Percentiles rank a stretch among this genome's conserved stretches.
Conservation (phyloP, 1,140 invertebrate genomes). For the Drosophila bifasciata region DNA sequence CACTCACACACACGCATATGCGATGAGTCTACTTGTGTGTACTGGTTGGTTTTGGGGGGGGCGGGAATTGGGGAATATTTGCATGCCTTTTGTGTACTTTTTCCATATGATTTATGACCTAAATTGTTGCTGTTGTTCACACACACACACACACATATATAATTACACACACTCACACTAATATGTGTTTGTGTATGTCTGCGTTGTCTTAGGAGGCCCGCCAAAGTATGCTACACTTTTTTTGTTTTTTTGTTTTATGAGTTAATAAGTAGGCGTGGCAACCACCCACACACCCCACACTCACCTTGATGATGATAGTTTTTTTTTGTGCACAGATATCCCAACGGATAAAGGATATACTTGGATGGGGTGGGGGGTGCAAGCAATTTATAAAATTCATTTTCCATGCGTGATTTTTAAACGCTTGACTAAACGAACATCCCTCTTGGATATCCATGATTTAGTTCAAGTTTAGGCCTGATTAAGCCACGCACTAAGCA, state of each 20-base stretch:
- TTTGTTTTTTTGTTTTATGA: conserved; percentile 59
- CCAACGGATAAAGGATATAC: conserved; percentile 29
- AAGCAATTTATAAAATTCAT: conserved; percentile 46
- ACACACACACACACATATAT: conserved; percentile 62
- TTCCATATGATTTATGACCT: conserved; percentile 81
- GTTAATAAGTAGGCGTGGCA: conserved; percentile 65
- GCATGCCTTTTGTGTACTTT: conserved; percentile 73
- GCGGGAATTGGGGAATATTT: conserved; percentile 71
- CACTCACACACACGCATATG: conserved; percentile 10
- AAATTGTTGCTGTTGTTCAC: conserved; percentile 60
- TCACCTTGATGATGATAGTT: conserved; percentile 21
- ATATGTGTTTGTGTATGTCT: conserved; percentile 16
- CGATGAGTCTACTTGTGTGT: conserved; percentile 25
- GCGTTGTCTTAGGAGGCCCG: conserved; percentile 59
- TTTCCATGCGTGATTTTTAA: conserved; percentile 16
- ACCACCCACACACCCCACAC: conserved; percentile 21
- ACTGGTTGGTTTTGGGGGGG: background rate
- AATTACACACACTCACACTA: conserved; percentile 57
- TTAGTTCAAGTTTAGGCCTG: conserved; percentile 33
- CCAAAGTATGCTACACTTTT: conserved; percentile 72
- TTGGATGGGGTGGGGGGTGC: conserved; percentile 36
- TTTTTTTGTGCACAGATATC: conserved; percentile 13
- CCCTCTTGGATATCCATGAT: conserved; percentile 1
- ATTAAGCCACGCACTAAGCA: no score
- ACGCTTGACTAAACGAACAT: conserved; percentile 25